phyloP scores from a whole-genome alignment of 1,140 invertebrate genomes.

The Pissodes strobi region DNA sequence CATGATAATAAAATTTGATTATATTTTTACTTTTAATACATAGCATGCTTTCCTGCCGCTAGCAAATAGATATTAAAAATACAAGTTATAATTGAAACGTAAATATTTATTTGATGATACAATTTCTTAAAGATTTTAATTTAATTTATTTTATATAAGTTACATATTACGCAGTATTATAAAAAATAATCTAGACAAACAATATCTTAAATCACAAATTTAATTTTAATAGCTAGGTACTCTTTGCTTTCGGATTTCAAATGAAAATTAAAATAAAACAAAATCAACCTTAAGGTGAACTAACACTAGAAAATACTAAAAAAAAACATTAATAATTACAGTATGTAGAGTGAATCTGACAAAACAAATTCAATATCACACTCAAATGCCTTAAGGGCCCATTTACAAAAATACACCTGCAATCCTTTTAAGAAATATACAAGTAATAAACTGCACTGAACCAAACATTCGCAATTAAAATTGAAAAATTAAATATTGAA shows the following conservation, averaged over 20 bases:
- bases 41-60: no score
- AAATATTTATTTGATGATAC: conserved; percentile 31
- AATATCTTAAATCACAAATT: conserved; percentile 6
- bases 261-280: conserved; percentile 11
- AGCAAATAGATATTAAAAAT: no score
- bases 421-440: conserved; percentile 44
- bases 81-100: conserved; percentile 14
- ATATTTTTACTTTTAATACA: no score
- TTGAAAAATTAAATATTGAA: conserved; percentile 10
- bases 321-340: conserved; percentile 28
- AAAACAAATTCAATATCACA: conserved; percentile 55
- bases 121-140: conserved; percentile 16
- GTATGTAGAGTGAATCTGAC: conserved; percentile 33
- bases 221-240: neutral
- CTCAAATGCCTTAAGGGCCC: conserved; percentile 49
- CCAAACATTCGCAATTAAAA: conserved; percentile 24
- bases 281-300: conserved; percentile 8
- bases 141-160: conserved; percentile 9
- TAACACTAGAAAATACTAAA: conserved; percentile 31
- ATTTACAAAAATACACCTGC: conserved; percentile 56
- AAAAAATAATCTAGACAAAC: conserved; percentile 23
- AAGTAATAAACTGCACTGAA: conserved; percentile 36
- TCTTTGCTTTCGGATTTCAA: neutral
- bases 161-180: conserved; percentile 19
- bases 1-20: no score